These are phyloP conservation scores for Peromyscus leucopus DNA, from an alignment of 2,113 vertebrate species.

Conservation along the genomic window DNA sequence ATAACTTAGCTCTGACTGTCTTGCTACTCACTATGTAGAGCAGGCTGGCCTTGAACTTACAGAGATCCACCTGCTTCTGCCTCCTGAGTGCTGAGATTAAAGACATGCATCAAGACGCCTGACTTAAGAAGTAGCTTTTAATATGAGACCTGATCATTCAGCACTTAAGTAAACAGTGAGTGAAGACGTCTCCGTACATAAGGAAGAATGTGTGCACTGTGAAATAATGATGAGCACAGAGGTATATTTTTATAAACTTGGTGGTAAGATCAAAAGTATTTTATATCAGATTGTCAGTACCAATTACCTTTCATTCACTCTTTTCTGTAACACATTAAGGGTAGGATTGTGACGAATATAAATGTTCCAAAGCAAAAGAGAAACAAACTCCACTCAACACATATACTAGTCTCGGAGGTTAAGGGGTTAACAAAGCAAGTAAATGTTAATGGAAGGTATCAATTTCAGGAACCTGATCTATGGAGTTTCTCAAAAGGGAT, in stretches of 20 bases:
- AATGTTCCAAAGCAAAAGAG: not conserved
- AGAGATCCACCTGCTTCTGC: not conserved
- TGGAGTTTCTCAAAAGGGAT: not conserved
- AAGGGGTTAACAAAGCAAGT: not conserved
- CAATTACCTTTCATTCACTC: not conserved
- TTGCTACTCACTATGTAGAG: not conserved
- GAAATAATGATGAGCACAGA: not conserved
- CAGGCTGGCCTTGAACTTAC: not conserved
- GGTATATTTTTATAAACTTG: not conserved
- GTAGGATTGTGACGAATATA: not conserved
- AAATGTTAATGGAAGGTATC: not conserved
- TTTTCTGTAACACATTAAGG: not conserved
- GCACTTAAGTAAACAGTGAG: not conserved
- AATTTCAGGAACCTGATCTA: not conserved
- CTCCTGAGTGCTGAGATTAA: not conserved
- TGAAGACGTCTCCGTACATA: not conserved
- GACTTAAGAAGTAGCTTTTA: slow-evolving; percentile 9
- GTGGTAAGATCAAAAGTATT: not conserved
- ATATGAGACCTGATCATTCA: not conserved
- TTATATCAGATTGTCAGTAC: not conserved
- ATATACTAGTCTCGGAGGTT: not conserved
- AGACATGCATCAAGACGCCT: not conserved
- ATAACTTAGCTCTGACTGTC: not conserved
- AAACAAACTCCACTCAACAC: not conserved
- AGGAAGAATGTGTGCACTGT: not conserved